Percentiles rank a stretch among this genome's conserved stretches.
Evolutionary conservation across 1,140 invertebrate genomes (phyloP).

Genomic region (Glossosoma conforme): DNA sequence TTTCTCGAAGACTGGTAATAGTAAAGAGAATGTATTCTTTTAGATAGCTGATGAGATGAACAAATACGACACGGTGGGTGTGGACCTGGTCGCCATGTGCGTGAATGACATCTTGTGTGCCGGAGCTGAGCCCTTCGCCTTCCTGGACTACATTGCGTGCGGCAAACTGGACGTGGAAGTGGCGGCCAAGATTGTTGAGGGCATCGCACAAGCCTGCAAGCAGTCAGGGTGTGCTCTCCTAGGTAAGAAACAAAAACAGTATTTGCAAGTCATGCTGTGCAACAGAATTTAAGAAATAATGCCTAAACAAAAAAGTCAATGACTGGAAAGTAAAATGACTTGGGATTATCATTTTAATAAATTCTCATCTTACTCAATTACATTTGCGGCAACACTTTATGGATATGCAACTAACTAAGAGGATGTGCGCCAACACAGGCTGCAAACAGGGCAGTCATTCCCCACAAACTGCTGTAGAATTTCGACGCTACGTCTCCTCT

Average conservation of each 20-base stretch:
- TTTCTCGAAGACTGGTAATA: too few species aligned
- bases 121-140: conserved; percentile 92
- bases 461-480: too few species aligned
- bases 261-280: too few species aligned
- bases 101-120: conserved; percentile 95
- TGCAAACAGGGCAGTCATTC: too few species aligned
- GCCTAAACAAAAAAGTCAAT: neutral
- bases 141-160: conserved; percentile 95
- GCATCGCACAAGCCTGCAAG: conserved; percentile 83
- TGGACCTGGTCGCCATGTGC: conserved; percentile 97
- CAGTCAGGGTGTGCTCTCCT: conserved; percentile 83
- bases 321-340: neutral
- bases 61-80: conserved; percentile 81
- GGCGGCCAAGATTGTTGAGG: conserved; percentile 73
- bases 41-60: conserved; percentile 77
- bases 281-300: neutral
- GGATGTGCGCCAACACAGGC: too few species aligned
- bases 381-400: too few species aligned
- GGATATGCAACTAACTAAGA: too few species aligned
- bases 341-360: neutral
- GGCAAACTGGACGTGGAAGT: conserved; percentile 73
- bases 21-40: too few species aligned
- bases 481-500: too few species aligned
- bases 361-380: neutral
- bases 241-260: conserved; percentile 49